Base-by-base conservation (phyloP, 2,888 invertebrate genomes). In the Scaptomyza parva region DNA sequence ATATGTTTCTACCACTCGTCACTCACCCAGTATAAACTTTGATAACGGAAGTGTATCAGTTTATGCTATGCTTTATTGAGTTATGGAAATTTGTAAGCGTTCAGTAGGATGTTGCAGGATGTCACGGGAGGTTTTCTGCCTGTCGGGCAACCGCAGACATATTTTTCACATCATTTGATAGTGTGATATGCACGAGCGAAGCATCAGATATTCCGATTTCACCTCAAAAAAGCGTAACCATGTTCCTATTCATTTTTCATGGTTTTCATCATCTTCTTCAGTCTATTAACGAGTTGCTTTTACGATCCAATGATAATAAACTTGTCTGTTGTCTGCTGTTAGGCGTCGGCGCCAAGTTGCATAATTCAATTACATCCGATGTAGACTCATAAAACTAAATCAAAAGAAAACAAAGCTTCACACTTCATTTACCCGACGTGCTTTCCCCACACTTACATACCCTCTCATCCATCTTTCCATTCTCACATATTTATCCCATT, bases 311-410 rank as follows among this genome's bases (percentile, higher is more conserved):
- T 88, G 90, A 90, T 90, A 91, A 91, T 90, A 89, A 90, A 90
- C 81, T 76, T 61, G 60, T 30, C 39, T 60, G 61, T 14, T 48
- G 62, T 40, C 88, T 81, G 76, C 58, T 70, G 60, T 72, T 64
- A 68, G 61, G 55, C 44, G 62, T 75, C 80, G 89, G 86, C 90
- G 89, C 89, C 89, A 89, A 84, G 86, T 89, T 88, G 87, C 88
- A 89, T 90, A 89, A 90, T 90, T 90, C 90, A 90, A 90, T 90
- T 90, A 90, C 90, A 90, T 90, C 89, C 90, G 89, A 89, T 86
- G 90, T 85, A 90, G 90, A 89, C 89, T 80, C 89, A 90, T 90
- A 89, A 90, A 90, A 90, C 88, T 89, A 89, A 90, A 90, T 90
- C 89, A 90, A 90, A 89, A 88, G 84, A 90, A 90, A 88, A 90